Evolutionary conservation across 2,888 invertebrate species (phyloP), one percentile per base, ranked within the genome.

Genomic region (Agonopterix heracliana): DNA sequence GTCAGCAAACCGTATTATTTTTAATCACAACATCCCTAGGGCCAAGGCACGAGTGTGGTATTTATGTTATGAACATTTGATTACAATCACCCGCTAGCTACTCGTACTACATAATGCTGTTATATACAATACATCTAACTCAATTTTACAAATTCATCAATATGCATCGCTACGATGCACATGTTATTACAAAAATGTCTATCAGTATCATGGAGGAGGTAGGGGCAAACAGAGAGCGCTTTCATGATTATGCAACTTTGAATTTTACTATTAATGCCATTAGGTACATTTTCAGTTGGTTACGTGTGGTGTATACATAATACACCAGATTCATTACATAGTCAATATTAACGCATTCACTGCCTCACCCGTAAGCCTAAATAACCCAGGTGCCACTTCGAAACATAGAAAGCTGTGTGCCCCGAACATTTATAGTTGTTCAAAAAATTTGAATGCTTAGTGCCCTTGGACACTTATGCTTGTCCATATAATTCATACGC

Each of bases 21-120:
- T 70, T 64, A 58, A 81, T 81, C 81, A 84, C 81, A 81, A 81
- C 77, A 71, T 79, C 66, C 74, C 71, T 74, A 79, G 75, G 81
- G 78, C 78, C 73, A 87, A 87, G 87, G 87, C 87, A 87, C 87
- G 77, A 75, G 70, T 75, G 75, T 84, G 81, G 76, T 77, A 72
- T 73, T 71, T 65, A 66, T 68, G 66, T 63, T 65, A 65, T 63
- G 68, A 70, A 67, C 66, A 63, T 64, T 59, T 59, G 60, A 64
- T 67, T 68, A 67, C 26, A 26, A 26, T 70, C 68, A 71, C 76
- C 74, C 74, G 64, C 66, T 72, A 74, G 59, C 56, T 47, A 43
- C 35, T 10, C 43, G 34, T 46, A 41, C 42, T 40, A 49, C 34
- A 41, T 49, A 26, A 26, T 26, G 26, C 26, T 55, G 45, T 50